These are phyloP conservation scores for Pithys albifrons DNA, from an alignment of 2,113 vertebrate species.

Conservation along the genomic window DNA sequence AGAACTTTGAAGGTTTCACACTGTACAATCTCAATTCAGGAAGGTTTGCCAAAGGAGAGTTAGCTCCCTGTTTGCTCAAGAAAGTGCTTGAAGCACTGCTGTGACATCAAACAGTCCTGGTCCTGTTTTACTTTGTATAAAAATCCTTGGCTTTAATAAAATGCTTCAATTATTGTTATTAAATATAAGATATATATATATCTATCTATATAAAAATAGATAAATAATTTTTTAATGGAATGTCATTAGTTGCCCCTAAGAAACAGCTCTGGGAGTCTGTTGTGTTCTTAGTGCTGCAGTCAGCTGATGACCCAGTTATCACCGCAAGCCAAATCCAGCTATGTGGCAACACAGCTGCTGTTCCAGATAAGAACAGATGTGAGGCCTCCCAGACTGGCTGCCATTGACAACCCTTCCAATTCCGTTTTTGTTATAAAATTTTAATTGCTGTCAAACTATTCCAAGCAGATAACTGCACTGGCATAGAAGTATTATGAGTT, in stretches of 20 bases:
- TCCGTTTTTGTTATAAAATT: background rate
- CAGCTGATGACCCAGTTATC: constrained; percentile 44
- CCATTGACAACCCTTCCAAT: background rate
- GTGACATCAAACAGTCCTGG: background rate
- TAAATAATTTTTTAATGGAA: background rate
- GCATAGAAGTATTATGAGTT: background rate
- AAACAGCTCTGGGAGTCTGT: background rate
- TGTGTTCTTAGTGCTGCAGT: background rate
- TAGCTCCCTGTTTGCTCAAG: background rate
- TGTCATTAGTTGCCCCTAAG: background rate
- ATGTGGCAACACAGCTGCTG: background rate
- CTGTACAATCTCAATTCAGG: background rate
- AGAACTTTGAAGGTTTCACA: background rate
- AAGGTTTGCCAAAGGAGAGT: background rate
- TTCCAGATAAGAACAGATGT: constrained; percentile 34
- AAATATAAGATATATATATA: background rate
- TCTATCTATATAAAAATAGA: background rate
- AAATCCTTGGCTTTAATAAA: background rate
- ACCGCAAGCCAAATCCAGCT: constrained; percentile 16
- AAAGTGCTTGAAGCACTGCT: background rate
- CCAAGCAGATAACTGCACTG: background rate
- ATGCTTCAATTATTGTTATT: background rate
- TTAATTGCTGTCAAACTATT: background rate
- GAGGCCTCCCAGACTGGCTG: background rate
- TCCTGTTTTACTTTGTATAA: background rate